These are phyloP conservation scores for Tupaia tana DNA, from an alignment of 2,113 vertebrate species.

Conservation along the genomic window DNA sequence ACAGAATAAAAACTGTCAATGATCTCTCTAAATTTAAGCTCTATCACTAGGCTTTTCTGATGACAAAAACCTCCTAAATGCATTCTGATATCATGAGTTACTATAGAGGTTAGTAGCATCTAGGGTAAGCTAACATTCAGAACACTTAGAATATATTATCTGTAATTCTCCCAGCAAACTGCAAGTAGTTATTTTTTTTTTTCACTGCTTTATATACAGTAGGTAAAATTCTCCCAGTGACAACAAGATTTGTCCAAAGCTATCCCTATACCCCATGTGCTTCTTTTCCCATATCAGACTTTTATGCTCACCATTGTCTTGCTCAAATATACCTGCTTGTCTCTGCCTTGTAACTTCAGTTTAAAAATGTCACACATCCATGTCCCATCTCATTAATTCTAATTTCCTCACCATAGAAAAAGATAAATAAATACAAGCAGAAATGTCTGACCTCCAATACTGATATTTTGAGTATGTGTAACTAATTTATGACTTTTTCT, in stretches of 20 bases:
- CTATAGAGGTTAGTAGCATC: neutral
- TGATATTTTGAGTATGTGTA: neutral
- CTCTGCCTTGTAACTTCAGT: neutral
- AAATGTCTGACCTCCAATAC: constrained; percentile 1
- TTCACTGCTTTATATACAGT: neutral
- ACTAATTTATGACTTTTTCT: neutral
- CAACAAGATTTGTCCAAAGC: neutral
- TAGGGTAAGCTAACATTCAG: too few species aligned
- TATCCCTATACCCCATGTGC: neutral
- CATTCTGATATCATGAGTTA: neutral
- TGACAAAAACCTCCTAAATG: neutral
- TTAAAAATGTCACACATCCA: neutral
- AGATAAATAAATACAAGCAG: constrained; percentile 1
- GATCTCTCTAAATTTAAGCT: neutral
- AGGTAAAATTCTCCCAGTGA: neutral
- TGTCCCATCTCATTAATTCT: constrained; percentile 14
- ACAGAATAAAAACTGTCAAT: neutral
- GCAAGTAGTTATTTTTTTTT: neutral
- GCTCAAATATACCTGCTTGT: neutral
- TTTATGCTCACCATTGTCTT: neutral
- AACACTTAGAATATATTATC: neutral
- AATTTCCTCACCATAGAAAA: constrained; percentile 11
- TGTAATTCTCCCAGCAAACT: neutral
- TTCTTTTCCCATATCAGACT: neutral
- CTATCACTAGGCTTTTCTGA: neutral